A percentile compares a stretch with the other conserved stretches of the same genome.
These are phyloP conservation scores for Drosophila helvetica DNA, from an alignment of 2,888 invertebrate species.

Conservation along the genomic window DNA sequence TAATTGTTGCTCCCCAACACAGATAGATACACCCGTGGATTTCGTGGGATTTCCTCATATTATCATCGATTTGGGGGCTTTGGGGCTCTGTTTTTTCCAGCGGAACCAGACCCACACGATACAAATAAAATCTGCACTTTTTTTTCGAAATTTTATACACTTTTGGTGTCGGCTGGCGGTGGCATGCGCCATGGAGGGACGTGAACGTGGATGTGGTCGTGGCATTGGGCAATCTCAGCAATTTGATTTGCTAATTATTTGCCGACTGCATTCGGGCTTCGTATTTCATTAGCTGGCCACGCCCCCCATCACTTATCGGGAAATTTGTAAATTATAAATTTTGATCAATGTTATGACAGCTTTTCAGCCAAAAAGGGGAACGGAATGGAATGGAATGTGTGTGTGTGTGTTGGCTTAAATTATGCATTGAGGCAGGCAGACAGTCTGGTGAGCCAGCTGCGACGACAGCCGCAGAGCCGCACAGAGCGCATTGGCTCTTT, in stretches of 20 bases:
- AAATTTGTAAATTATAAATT: slow-evolving; percentile 1
- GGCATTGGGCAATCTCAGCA: neutral
- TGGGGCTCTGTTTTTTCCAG: slow-evolving; percentile 18
- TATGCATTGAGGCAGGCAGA: neutral
- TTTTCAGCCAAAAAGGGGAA: neutral
- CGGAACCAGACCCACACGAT: slow-evolving; percentile 17
- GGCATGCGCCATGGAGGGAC: neutral
- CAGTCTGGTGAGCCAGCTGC: neutral
- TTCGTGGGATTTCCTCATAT: slow-evolving; percentile 32
- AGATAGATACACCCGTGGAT: neutral
- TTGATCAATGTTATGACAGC: neutral
- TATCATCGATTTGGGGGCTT: slow-evolving; percentile 10
- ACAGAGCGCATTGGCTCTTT: neutral
- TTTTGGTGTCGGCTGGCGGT: neutral
- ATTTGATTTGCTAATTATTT: neutral
- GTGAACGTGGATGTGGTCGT: neutral
- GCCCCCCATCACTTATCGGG: neutral
- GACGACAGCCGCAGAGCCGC: neutral
- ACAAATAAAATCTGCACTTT: neutral
- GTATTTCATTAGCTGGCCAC: neutral
- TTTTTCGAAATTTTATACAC: neutral
- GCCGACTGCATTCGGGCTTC: neutral
- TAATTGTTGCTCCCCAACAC: slow-evolving; percentile 11
- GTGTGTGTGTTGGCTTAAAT: slow-evolving; percentile 1
- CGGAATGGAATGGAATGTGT: neutral